These are phyloP conservation scores for Archivesica marissinica DNA, from an alignment of 1,140 invertebrate genomes.

Conservation along the genomic window DNA sequence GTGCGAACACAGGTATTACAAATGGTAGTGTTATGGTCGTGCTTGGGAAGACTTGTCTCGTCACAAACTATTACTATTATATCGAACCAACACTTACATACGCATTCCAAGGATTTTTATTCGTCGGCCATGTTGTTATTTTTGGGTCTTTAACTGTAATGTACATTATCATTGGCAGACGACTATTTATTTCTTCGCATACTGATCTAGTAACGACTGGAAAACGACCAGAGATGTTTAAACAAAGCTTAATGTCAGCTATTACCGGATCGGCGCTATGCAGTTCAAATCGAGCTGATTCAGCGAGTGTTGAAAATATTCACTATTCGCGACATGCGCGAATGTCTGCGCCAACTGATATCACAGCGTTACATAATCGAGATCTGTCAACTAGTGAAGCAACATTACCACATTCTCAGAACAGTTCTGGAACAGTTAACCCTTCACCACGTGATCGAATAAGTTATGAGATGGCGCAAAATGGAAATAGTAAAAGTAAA, in stretches of 20 bases:
- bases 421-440: too few species aligned
- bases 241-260: constrained; percentile 13
- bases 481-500: not conserved
- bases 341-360: not conserved
- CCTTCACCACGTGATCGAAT: too few species aligned
- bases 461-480: too few species aligned
- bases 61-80: constrained; percentile 40
- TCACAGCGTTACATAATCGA: too few species aligned
- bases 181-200: constrained; percentile 36
- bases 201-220: not conserved
- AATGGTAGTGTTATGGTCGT: not conserved
- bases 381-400: too few species aligned
- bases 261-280: constrained; percentile 24
- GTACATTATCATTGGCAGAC: constrained; percentile 12
- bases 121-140: constrained; percentile 38
- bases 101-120: constrained; percentile 41
- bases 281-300: not conserved
- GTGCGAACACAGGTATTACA: not conserved
- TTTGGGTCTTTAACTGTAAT: constrained; percentile 5
- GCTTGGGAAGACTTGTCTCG: constrained; percentile 20
- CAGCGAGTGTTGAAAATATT: not conserved
- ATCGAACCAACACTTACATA: constrained; percentile 13
- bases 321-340: not conserved
- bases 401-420: too few species aligned
- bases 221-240: not conserved